Percentiles rank a stretch among this genome's conserved stretches.
These are phyloP conservation scores for Micrasema longulum DNA, from an alignment of 1,140 invertebrate genomes.

Conservation along the genomic window DNA sequence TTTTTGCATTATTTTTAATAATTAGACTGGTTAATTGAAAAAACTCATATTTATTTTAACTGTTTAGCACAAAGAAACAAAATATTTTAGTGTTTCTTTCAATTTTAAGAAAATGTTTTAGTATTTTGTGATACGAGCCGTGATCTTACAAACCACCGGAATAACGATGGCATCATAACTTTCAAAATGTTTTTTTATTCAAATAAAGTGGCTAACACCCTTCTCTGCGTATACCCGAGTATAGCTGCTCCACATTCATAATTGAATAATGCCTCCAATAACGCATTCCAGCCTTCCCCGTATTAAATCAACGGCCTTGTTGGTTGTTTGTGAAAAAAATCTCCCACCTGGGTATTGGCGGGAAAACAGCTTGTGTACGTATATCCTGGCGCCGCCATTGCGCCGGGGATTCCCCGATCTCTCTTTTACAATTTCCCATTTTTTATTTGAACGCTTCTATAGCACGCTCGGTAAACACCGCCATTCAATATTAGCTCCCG, in stretches of 20 bases:
- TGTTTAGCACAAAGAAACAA: too few relatives aligned
- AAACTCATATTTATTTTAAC: too few relatives aligned
- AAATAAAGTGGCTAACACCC: neutral
- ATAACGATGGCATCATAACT: neutral
- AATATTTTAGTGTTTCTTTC: too few relatives aligned
- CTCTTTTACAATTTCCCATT: constrained; percentile 39
- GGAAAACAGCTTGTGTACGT: constrained; percentile 2
- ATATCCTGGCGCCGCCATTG: constrained; percentile 14
- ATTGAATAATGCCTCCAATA: constrained; percentile 27
- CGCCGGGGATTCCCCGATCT: constrained; percentile 36
- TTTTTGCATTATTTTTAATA: too few relatives aligned
- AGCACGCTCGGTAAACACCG: constrained; percentile 48
- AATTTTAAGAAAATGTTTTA: too few relatives aligned
- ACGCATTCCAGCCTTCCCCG: constrained; percentile 14
- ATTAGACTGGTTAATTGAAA: too few relatives aligned
- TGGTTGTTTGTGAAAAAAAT: constrained; percentile 34
- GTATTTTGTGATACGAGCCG: too few relatives aligned
- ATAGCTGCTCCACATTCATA: constrained; percentile 21
- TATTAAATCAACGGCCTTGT: constrained; percentile 32
- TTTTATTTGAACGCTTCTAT: constrained; percentile 51
- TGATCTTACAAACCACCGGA: too few relatives aligned
- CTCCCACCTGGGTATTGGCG: constrained; percentile 31
- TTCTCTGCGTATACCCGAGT: neutral
- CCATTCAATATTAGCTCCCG: constrained; percentile 52
- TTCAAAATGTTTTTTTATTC: neutral